Base-by-base conservation (phyloP, 2,888 invertebrate species). In the Drosophila austrosaltans region DNA sequence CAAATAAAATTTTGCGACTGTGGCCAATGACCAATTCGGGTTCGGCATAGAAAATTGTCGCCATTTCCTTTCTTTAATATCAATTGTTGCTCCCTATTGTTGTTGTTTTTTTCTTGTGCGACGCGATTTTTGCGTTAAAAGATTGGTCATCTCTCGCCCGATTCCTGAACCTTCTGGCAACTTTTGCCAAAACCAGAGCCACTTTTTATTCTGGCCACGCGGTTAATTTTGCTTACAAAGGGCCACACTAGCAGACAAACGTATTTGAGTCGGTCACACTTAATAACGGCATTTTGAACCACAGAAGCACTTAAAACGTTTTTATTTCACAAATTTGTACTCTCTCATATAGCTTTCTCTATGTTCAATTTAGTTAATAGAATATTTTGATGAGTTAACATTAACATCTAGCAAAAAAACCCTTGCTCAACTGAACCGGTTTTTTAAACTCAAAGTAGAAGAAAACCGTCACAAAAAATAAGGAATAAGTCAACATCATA, bases 21-120 rank as follows among this genome's bases (percentile, higher is more conserved):
- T 90, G 82, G 2, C 84, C 89, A 62, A 91, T 77, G 48, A 92
- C 79, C 42, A 91, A 72, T 69, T 91, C 91, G 2, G 91, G 91
- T 0, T 90, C 87, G 2, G 69, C 68, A 70, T 87, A 91, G 54
- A 86, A 85, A 61, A 91, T 76, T 56, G 78, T 81, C 54, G 89
- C 82, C 91, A 90, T 89, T 48, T 8, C 44, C 44, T 48, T 20
- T 20, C 22, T 48, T 48, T 25, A 48, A 48, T 25, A 25, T 12
- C 25, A 48, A 48, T 48, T 48, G 40, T 25, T 25, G 39, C 39
- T 39, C 22, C 12, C 56, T 22, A 39, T 39, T 28, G 57, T 39
- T 57, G 20, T 57, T 25, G 36, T 22, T 57, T 30, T 57, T 25
- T 16, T 22, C 36, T 30, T 56, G 54, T 56, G 54, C 32, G 54